Evolutionary conservation across 2,888 invertebrate species (phyloP), one percentile per base, ranked within the genome.

Genomic region (Rhagonycha lutea): DNA sequence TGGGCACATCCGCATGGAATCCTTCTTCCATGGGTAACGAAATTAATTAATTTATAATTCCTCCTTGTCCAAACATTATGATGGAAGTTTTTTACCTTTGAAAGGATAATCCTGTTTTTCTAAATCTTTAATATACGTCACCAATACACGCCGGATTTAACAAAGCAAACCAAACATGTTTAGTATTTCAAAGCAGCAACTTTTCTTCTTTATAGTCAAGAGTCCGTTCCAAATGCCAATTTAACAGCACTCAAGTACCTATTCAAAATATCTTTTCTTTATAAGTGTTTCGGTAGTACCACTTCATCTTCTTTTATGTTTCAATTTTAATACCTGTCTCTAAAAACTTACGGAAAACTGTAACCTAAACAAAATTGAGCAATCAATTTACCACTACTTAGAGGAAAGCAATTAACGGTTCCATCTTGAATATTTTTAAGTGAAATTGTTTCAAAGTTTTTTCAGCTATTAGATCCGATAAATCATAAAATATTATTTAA

Each of bases 401-500:
- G 32, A 4, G 32, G 32, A 32, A 32, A 32, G 32, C 32, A 32
- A 32, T 32, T 32, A 32, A 32, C 32, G 32, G 32, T 32, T 32
- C 32, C 32, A 32, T 32, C 32, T 47, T 47, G n/a, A 47, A 47
- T 47, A 47, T 47, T 47, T 47, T 47, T 2, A 7, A n/a, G n/a
- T 11, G 47, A 47, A 47, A 47, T 47, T 47, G 12, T 47, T 32
- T 32, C 9, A 9, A 2, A 4, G 3, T 12, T 47, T 47, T 47
- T 47, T 47, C 24, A 8, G 47, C 9, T 11, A 65, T 65, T 65
- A 75, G 72, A 70, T 75, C 70, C 72, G 70, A 63, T 69, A 70
- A 75, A 78, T 69, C 68, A 69, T 76, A 75, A 73, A 32, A 61
- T 74, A 73, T 77, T 77, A 77, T 79, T 79, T 73, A 79, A 79